Conservation (phyloP, 2,888 invertebrate species). For the Plemyria rubiginata region DNA sequence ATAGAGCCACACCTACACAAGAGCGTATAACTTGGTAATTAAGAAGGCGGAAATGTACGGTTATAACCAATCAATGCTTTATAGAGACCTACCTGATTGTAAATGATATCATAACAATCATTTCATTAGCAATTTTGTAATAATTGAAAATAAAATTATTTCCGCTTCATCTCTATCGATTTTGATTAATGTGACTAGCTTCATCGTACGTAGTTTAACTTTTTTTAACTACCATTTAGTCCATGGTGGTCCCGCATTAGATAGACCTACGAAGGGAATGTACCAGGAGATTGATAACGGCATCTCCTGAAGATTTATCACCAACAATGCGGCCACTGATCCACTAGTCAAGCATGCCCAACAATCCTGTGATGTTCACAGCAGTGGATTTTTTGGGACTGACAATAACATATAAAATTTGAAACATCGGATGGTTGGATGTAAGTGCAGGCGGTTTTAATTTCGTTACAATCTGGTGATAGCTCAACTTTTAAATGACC, state of each 20-base stretch:
- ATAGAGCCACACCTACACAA: background rate
- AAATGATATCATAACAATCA: constrained; percentile 35
- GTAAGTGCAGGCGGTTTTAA: background rate
- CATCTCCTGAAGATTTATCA: no score
- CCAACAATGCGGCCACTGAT: no score
- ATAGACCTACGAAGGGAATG: no score
- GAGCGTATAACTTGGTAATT: constrained; percentile 10
- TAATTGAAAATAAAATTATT: constrained; percentile 33
- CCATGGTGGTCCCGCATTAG: background rate
- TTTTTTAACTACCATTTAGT: background rate
- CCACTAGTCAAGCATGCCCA: no score
- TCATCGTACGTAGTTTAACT: background rate
- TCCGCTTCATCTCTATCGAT: constrained; percentile 32
- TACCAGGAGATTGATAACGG: no score
- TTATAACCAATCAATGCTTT: constrained; percentile 23
- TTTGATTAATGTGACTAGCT: constrained; percentile 3
- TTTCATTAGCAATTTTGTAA: constrained; percentile 27
- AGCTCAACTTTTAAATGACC: no score
- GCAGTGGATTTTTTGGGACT: background rate
- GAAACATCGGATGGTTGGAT: background rate
- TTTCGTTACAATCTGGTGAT: no score
- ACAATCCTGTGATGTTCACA: no score
- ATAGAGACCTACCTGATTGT: constrained; percentile 26
- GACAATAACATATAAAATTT: background rate
- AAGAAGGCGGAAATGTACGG: constrained; percentile 21